phyloP scores from a whole-genome alignment of 2,113 vertebrate species.

The Peromyscus leucopus region DNA sequence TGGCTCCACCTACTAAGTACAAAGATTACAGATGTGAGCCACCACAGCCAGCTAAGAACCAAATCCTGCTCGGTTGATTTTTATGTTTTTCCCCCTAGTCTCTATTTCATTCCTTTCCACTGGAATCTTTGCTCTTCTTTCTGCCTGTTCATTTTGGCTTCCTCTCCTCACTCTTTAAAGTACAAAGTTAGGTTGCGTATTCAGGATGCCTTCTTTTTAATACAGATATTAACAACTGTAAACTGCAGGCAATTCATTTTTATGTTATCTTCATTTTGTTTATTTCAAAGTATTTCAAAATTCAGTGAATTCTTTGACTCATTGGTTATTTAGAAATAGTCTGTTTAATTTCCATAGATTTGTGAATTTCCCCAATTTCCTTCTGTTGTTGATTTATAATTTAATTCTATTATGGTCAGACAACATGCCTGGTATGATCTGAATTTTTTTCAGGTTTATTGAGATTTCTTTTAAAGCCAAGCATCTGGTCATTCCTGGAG shows the following conservation, averaged over 20 bases:
- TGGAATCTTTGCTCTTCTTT: slow-evolving; percentile 50
- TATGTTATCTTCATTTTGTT: slow-evolving; percentile 40
- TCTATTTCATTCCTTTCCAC: slow-evolving; percentile 27
- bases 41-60: not conserved
- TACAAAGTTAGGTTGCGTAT: slow-evolving; percentile 46
- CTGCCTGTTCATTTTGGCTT: slow-evolving; percentile 36
- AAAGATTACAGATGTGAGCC: not conserved
- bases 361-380: slow-evolving; percentile 37
- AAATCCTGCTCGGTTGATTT: not conserved
- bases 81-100: not conserved
- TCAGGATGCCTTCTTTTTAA: slow-evolving; percentile 26
- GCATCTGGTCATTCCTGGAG: slow-evolving; percentile 11
- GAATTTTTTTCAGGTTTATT: slow-evolving; percentile 53
- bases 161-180: slow-evolving; percentile 44
- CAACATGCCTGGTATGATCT: slow-evolving; percentile 40
- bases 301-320: slow-evolving; percentile 54
- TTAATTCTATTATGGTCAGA: slow-evolving; percentile 45
- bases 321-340: slow-evolving; percentile 45
- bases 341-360: slow-evolving; percentile 57
- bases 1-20: not conserved
- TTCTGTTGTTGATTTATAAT: slow-evolving; percentile 46
- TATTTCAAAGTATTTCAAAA: slow-evolving; percentile 61
- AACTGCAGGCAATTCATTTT: not conserved
- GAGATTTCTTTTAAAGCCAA: slow-evolving; percentile 34
- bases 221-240: slow-evolving; percentile 7